Percentiles rank a stretch among this genome's conserved stretches.
These are phyloP conservation scores for Nebria ingens DNA, from an alignment of 1,140 invertebrate genomes.

Conservation along the genomic window DNA sequence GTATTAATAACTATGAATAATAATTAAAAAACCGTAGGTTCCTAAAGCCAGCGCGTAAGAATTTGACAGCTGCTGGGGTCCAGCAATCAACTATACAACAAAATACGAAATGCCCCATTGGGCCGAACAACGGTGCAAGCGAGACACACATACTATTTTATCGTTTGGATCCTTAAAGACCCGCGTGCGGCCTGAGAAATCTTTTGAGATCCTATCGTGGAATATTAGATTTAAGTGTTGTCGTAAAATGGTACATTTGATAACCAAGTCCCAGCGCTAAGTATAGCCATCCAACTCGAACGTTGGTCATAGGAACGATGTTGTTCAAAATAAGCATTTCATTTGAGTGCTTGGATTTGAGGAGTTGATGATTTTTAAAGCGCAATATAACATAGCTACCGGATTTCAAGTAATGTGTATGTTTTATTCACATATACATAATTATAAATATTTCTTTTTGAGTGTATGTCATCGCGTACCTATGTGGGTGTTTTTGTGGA, in stretches of 20 bases:
- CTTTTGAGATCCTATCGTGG: not conserved
- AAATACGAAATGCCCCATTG: too few species aligned
- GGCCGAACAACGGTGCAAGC: not conserved
- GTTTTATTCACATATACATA: not conserved
- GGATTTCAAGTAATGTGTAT: not conserved
- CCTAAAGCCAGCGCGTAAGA: too few species aligned
- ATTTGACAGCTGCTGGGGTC: too few species aligned
- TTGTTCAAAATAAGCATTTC: too few species aligned
- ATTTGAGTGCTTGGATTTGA: too few species aligned
- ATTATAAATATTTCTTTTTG: not conserved
- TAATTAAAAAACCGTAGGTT: too few species aligned
- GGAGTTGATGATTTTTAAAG: constrained; percentile 1
- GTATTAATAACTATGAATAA: too few species aligned
- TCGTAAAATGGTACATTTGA: constrained; percentile 3
- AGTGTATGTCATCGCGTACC: not conserved
- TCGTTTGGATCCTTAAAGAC: not conserved
- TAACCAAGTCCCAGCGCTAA: not conserved
- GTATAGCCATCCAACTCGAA: not conserved
- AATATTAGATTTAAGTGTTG: constrained; percentile 9
- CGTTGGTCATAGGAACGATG: too few species aligned
- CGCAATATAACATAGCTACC: constrained; percentile 6
- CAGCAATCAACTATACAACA: too few species aligned
- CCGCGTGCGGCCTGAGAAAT: not conserved
- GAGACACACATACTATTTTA: not conserved
- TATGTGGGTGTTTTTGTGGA: not conserved